These are phyloP conservation scores for Erethizon dorsatum DNA, from an alignment of 2,797 vertebrate species.

Conservation along the genomic window DNA sequence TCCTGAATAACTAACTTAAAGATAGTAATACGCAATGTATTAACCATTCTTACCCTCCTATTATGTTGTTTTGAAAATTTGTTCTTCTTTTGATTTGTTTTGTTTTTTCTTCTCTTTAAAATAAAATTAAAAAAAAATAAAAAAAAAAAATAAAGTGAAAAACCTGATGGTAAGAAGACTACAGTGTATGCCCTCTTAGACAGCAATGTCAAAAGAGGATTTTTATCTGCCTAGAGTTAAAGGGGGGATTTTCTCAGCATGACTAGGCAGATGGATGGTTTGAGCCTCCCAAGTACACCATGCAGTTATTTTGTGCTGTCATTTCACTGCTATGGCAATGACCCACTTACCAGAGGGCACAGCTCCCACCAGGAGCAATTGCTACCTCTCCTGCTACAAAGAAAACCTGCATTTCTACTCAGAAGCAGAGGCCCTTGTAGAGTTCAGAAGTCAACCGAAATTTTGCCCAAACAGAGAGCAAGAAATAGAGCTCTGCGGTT, in stretches of 20 bases:
- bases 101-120: no score
- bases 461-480: conserved; percentile 4
- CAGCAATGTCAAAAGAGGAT: background rate
- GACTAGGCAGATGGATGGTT: background rate
- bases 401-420: background rate
- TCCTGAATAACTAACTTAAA: no score
- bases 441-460: conserved; percentile 24
- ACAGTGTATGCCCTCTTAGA: background rate
- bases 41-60: no score
- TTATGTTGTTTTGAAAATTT: no score
- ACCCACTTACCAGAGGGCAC: background rate
- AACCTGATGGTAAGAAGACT: background rate
- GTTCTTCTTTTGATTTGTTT: no score
- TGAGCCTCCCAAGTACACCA: background rate
- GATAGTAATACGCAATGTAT: no score
- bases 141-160: no score
- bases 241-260: background rate
- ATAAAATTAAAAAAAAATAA: no score
- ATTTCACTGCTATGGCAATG: background rate
- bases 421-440: background rate
- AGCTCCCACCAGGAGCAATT: background rate
- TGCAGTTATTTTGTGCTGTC: background rate
- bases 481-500: background rate
- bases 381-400: background rate
- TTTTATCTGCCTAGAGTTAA: background rate